Conservation (phyloP, 2,797 vertebrate species). For the Echeneis naucrates region DNA sequence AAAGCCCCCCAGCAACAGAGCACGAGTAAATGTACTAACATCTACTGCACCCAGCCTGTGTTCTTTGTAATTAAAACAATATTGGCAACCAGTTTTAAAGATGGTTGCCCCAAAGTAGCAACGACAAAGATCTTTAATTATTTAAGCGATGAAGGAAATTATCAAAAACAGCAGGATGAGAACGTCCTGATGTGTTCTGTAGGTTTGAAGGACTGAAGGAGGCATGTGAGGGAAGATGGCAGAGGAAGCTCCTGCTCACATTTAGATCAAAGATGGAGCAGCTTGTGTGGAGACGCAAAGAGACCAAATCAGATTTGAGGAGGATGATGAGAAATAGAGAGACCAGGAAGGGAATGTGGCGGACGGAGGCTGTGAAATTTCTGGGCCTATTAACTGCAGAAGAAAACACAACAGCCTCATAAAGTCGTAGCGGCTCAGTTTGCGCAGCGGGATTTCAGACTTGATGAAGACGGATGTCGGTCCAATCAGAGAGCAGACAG, state of each 20-base stretch:
- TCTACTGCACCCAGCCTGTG: not conserved
- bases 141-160: not conserved
- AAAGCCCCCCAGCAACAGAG: not conserved
- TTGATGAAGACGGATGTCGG: conserved; percentile 10
- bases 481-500: conserved; percentile 18
- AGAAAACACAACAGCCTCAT: not conserved
- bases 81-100: not conserved
- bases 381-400: not conserved
- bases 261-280: conserved; percentile 3
- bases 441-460: conserved; percentile 10
- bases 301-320: not conserved
- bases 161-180: not conserved
- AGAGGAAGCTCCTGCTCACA: not conserved
- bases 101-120: not conserved
- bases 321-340: not conserved
- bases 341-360: not conserved
- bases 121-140: not conserved
- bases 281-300: not conserved
- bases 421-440: not conserved
- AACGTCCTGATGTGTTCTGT: not conserved
- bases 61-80: not conserved
- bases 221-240: not conserved
- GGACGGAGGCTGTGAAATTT: not conserved
- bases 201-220: not conserved
- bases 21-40: not conserved